Evolutionary conservation across 1,140 invertebrate species (phyloP).

Genomic region (Phymastichus coffea): DNA sequence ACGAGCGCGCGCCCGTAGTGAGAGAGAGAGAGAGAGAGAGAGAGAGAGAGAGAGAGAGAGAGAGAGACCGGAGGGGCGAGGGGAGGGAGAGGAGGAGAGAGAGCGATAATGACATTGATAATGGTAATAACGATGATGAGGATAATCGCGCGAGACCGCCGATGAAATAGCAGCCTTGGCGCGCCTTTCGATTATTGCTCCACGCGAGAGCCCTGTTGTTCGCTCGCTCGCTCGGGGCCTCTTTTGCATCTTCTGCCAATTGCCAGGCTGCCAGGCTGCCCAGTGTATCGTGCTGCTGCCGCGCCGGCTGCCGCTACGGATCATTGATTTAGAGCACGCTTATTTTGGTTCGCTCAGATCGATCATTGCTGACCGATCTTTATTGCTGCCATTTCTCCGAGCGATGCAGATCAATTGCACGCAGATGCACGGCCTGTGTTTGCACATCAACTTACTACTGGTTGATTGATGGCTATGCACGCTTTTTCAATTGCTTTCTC

Average conservation of each 20-base stretch:
- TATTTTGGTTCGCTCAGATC: conserved; percentile 5
- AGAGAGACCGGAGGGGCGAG: too few relatives aligned
- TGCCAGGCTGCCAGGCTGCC: too few relatives aligned
- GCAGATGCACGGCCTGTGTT: too few relatives aligned
- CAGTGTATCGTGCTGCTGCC: too few relatives aligned
- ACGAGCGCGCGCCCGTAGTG: not conserved
- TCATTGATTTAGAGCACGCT: conserved; percentile 24
- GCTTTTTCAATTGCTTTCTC: too few relatives aligned
- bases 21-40: too few relatives aligned
- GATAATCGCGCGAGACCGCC: not conserved
- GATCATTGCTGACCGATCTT: conserved; percentile 23
- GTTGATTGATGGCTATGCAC: too few relatives aligned
- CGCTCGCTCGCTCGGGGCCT: not conserved
- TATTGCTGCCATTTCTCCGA: conserved; percentile 22
- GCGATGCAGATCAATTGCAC: too few relatives aligned
- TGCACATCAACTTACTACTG: too few relatives aligned
- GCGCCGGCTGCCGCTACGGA: not conserved
- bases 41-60: too few relatives aligned
- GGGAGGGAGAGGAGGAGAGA: not conserved
- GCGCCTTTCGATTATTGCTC: too few relatives aligned
- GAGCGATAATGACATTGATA: not conserved
- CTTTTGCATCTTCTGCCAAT: too few relatives aligned
- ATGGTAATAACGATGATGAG: conserved; percentile 16
- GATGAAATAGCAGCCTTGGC: not conserved
- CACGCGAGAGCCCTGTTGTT: not conserved